phyloP scores from a whole-genome alignment of 30 jellyfish, hydroid and myxozoan genomes.

The Clytia hemisphaerica region DNA sequence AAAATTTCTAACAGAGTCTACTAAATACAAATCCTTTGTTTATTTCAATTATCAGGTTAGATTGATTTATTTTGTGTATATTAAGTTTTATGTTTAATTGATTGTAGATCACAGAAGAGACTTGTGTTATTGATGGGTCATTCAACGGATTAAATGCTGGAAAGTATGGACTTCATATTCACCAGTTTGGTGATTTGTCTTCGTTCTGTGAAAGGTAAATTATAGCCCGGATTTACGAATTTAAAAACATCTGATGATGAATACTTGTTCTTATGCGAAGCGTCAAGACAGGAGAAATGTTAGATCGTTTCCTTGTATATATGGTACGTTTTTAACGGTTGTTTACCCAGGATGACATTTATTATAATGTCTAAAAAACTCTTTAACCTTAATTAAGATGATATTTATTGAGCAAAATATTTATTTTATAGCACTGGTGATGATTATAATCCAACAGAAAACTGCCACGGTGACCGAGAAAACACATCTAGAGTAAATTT shows the following conservation, averaged over 20 bases:
- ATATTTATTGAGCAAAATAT: too few relatives aligned
- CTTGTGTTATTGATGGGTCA: constrained; percentile 83
- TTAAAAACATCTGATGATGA: neutral
- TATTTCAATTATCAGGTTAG: neutral
- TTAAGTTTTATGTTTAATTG: neutral
- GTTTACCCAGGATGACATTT: too few relatives aligned
- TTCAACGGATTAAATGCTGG: constrained; percentile 66
- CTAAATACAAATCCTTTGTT: too few relatives aligned
- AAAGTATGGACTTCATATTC: constrained; percentile 72
- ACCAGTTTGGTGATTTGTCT: constrained; percentile 75
- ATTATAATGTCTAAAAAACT: too few relatives aligned
- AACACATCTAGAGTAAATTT: constrained; percentile 56
- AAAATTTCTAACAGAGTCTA: too few relatives aligned
- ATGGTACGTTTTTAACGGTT: too few relatives aligned
- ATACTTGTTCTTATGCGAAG: too few relatives aligned
- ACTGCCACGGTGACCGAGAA: constrained; percentile 49
- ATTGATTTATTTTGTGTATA: neutral
- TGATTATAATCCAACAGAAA: constrained; percentile 48
- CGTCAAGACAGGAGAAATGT: too few relatives aligned
- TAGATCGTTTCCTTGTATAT: too few relatives aligned
- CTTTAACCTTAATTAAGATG: too few relatives aligned
- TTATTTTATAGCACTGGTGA: constrained; percentile 67
- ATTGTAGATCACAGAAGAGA: constrained; percentile 36
- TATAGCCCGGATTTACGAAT: neutral
- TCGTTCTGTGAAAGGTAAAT: constrained; percentile 81